Percentiles rank a stretch among this genome's conserved stretches.
phyloP scores from a whole-genome alignment of 2,888 invertebrate species.

The Mesoligia furuncula region DNA sequence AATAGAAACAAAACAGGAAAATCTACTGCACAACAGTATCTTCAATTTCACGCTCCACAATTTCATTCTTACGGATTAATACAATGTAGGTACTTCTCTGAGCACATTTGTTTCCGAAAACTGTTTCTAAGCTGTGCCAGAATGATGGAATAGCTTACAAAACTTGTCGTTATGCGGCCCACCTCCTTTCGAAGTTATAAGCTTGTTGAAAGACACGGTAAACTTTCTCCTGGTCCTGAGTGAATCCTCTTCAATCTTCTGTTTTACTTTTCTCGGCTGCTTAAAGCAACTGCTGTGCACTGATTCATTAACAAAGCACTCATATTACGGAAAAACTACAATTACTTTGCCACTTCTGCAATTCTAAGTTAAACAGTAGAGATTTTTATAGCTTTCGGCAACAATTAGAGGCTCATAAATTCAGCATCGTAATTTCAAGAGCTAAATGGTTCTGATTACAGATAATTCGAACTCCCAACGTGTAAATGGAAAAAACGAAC shows the following conservation, averaged over 20 bases:
- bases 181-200: constrained; percentile 35
- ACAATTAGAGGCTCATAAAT: constrained; percentile 16
- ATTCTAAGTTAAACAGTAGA: neutral
- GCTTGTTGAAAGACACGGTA: constrained; percentile 21
- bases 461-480: constrained; percentile 21
- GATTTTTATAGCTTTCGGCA: neutral
- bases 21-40: constrained; percentile 69
- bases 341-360: neutral
- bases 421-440: constrained; percentile 31
- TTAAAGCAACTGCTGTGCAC: neutral
- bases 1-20: constrained; percentile 71
- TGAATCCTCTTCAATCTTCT: constrained; percentile 19
- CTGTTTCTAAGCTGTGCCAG: constrained; percentile 24
- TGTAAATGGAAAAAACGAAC: constrained; percentile 27
- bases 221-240: constrained; percentile 24
- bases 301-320: constrained; percentile 12
- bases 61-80: constrained; percentile 60
- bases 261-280: neutral
- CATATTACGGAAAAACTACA: neutral
- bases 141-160: constrained; percentile 49
- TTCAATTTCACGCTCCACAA: constrained; percentile 75
- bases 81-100: constrained; percentile 49
- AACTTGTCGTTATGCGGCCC: constrained; percentile 22
- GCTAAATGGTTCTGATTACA: constrained; percentile 20
- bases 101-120: constrained; percentile 47